Conservation (phyloP, 2,888 invertebrate species). For the Orchesella flavescens region DNA sequence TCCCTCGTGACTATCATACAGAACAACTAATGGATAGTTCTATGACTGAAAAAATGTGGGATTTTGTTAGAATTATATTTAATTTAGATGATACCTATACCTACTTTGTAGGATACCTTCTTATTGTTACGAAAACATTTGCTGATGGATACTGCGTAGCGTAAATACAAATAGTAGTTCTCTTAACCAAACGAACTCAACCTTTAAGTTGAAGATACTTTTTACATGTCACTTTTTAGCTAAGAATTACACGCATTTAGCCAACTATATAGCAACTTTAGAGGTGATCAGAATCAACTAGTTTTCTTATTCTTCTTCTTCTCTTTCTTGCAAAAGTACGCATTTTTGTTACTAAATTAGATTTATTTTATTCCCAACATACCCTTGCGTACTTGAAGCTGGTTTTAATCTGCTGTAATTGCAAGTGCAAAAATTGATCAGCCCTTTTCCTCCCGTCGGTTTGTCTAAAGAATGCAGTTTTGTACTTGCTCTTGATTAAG, state of each 20-base stretch:
- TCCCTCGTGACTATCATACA: constrained; percentile 54
- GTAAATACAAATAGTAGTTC: no score
- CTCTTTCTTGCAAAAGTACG: no score
- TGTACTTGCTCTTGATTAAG: constrained; percentile 1
- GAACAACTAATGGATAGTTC: constrained; percentile 9
- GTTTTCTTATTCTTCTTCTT: no score
- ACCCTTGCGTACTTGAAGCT: neutral
- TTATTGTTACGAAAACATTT: no score
- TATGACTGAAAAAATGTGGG: neutral
- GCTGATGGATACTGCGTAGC: no score
- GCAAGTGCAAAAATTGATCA: no score
- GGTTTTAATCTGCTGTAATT: no score
- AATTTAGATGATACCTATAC: neutral
- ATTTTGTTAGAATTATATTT: no score
- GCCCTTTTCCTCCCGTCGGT: no score
- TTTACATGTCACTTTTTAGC: constrained; percentile 39
- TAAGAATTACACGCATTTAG: neutral
- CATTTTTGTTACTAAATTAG: constrained; percentile 12
- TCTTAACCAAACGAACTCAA: neutral
- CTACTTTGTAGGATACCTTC: constrained; percentile 5
- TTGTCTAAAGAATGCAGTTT: no score
- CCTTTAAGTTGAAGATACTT: neutral
- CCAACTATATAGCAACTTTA: neutral
- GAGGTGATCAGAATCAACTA: constrained; percentile 17
- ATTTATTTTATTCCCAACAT: constrained; percentile 25